phyloP scores from a whole-genome alignment of 1,140 invertebrate genomes.

The Samia ricini region DNA sequence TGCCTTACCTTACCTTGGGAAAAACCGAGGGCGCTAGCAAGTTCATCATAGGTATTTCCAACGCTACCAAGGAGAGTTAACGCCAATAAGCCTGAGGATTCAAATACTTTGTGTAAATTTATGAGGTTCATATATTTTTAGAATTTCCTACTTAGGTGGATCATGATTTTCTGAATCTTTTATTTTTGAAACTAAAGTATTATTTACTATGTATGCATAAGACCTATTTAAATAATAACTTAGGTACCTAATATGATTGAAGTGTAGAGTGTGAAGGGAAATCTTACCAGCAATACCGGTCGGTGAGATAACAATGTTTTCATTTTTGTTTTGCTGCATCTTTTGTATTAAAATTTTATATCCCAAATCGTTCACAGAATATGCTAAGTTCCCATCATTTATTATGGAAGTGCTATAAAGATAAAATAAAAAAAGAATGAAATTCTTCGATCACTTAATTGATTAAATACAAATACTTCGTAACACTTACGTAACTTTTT shows the following conservation, averaged over 20 bases:
- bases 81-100: conserved; percentile 78
- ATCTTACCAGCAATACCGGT: conserved; percentile 30
- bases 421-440: neutral
- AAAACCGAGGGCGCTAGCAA: conserved; percentile 79
- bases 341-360: conserved; percentile 40
- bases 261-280: neutral
- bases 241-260: no score
- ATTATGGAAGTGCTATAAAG: neutral
- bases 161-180: neutral
- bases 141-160: neutral
- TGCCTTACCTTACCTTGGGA: conserved; percentile 65
- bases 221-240: neutral
- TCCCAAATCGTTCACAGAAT: conserved; percentile 45
- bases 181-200: no score
- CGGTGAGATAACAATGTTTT: conserved; percentile 52
- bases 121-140: neutral
- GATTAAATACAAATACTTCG: no score
- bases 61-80: conserved; percentile 83
- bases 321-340: conserved; percentile 35
- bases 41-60: conserved; percentile 83
- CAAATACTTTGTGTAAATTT: neutral
- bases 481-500: neutral
- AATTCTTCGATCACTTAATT: neutral
- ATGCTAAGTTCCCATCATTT: conserved; percentile 14
- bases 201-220: neutral